phyloP scores from a whole-genome alignment of 1,140 invertebrate species.

The Macrostomum lignano region DNA sequence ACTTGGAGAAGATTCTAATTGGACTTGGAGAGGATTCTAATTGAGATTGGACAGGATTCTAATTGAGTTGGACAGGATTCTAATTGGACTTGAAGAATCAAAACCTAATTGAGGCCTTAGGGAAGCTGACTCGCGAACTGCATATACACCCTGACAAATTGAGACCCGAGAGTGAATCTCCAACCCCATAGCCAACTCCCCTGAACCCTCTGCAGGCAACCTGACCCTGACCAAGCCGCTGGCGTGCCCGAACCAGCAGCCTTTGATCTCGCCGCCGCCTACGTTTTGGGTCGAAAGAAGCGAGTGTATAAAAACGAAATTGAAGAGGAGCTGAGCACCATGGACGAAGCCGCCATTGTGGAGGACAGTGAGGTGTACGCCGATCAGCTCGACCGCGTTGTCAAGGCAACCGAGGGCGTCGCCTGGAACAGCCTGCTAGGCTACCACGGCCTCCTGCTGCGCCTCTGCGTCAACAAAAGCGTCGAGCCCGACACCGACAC shows the following conservation, averaged over 20 bases:
- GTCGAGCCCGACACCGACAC: conserved; percentile 10
- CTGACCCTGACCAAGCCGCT: too few species aligned
- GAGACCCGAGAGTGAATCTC: too few species aligned
- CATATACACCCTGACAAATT: too few species aligned
- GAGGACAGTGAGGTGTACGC: conserved; percentile 15
- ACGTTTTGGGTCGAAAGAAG: conserved; percentile 20
- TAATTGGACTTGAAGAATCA: too few species aligned
- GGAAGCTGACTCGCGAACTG: too few species aligned
- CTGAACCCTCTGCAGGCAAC: too few species aligned
- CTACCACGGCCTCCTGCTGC: conserved; percentile 20
- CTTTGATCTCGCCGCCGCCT: conserved; percentile 17
- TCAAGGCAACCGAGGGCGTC: conserved; percentile 12
- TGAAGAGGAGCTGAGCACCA: conserved; percentile 19
- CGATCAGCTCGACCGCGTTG: conserved; percentile 14
- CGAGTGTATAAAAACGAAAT: conserved; percentile 21
- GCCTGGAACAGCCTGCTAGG: conserved; percentile 22
- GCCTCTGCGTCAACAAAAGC: conserved; percentile 15
- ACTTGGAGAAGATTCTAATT: too few species aligned
- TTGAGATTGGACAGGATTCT: too few species aligned
- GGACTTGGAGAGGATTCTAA: too few species aligned
- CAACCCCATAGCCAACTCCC: too few species aligned
- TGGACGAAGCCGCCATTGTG: conserved; percentile 17
- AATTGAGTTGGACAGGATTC: too few species aligned
- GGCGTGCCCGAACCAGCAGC: conserved; percentile 18
- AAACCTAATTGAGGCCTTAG: too few species aligned